phyloP scores from a whole-genome alignment of 2,113 vertebrate genomes.

The Ammodramus savannarum region DNA sequence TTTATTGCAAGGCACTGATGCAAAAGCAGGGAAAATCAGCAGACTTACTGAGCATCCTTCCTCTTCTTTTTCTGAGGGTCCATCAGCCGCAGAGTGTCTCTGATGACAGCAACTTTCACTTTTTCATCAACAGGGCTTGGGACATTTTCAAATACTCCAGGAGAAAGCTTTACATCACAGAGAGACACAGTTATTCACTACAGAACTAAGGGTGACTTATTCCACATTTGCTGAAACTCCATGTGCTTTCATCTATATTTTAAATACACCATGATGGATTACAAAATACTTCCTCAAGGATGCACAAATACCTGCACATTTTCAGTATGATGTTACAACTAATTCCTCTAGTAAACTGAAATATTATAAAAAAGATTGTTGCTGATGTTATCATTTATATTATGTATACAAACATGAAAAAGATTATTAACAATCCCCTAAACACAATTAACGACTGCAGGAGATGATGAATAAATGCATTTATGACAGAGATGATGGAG shows the following conservation, averaged over 20 bases:
- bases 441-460: constrained; percentile 68
- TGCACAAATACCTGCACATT: background rate
- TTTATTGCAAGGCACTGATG: background rate
- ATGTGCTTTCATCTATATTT: background rate
- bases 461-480: constrained; percentile 64
- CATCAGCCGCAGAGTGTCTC: constrained; percentile 91
- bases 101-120: constrained; percentile 93
- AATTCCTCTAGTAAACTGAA: background rate
- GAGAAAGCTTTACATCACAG: constrained; percentile 80
- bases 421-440: constrained; percentile 57
- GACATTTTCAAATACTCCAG: constrained; percentile 90
- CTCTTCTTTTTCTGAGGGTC: constrained; percentile 82
- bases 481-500: constrained; percentile 67
- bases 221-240: background rate
- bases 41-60: constrained; percentile 66
- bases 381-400: constrained; percentile 33
- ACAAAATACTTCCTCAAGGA: background rate
- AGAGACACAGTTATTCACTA: background rate
- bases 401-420: constrained; percentile 25
- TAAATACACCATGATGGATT: background rate
- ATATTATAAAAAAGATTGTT: background rate
- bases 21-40: background rate
- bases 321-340: background rate
- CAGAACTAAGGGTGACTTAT: background rate
- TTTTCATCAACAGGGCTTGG: constrained; percentile 94